These are phyloP conservation scores for Nipponacmea schrenckii DNA, from an alignment of 2,888 invertebrate species.

Conservation along the genomic window DNA sequence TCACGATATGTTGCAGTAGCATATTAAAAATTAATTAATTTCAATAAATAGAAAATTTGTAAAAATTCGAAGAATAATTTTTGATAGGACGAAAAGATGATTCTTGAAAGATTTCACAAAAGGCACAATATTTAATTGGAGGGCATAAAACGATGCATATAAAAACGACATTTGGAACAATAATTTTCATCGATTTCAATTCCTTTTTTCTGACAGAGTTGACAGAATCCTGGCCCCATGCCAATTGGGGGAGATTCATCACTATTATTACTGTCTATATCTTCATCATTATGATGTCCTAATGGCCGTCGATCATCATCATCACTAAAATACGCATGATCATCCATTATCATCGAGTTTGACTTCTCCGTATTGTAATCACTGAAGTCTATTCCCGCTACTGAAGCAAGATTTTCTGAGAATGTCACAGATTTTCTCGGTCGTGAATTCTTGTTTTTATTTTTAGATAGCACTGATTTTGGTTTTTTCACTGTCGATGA, in stretches of 20 bases:
- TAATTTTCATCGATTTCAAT: conserved; percentile 83
- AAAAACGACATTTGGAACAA: conserved; percentile 91
- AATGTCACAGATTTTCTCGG: conserved; percentile 86
- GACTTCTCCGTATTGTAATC: conserved; percentile 34
- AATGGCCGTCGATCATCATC: conserved; percentile 36
- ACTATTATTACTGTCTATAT: conserved; percentile 47
- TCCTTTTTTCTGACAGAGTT: conserved; percentile 87
- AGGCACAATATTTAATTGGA: conserved; percentile 20
- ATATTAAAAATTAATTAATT: too few relatives aligned
- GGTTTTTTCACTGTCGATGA: conserved; percentile 46
- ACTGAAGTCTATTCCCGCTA: conserved; percentile 89
- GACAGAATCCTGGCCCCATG: conserved; percentile 78
- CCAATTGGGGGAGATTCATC: conserved; percentile 44
- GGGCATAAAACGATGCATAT: conserved; percentile 73
- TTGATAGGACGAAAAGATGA: not conserved
- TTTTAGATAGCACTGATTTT: conserved; percentile 57
- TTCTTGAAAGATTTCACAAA: not conserved
- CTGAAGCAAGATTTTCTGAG: conserved; percentile 91
- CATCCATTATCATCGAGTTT: conserved; percentile 20
- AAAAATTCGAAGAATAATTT: too few relatives aligned
- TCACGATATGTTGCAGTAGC: too few relatives aligned
- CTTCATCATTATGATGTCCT: conserved; percentile 36
- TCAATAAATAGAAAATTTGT: too few relatives aligned
- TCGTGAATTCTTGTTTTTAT: conserved; percentile 39
- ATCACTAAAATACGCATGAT: conserved; percentile 42